Percentiles rank a stretch among this genome's conserved stretches.
These are phyloP conservation scores for Heliconius cydno DNA, from an alignment of 2,888 invertebrate species.

Conservation along the genomic window DNA sequence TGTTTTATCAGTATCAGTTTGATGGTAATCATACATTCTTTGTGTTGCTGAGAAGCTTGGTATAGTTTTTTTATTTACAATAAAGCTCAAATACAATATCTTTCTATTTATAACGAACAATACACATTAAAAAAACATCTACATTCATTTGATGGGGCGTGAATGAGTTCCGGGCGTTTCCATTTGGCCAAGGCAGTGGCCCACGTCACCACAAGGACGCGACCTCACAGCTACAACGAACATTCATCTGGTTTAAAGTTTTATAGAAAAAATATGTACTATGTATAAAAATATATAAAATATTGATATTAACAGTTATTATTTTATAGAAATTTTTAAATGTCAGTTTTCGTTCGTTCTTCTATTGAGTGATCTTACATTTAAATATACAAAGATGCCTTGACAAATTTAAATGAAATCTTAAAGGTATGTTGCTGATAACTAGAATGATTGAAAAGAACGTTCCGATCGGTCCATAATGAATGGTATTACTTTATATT, in stretches of 20 bases:
- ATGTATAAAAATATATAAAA: neutral
- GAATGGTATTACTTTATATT: neutral
- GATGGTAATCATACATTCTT: too few species aligned
- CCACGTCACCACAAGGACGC: slow-evolving; percentile 62
- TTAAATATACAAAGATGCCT: neutral
- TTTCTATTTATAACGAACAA: neutral
- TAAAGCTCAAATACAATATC: neutral
- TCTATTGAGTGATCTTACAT: neutral
- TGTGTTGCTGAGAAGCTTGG: too few species aligned
- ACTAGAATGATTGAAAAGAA: neutral
- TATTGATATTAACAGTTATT: neutral
- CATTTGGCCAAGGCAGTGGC: slow-evolving; percentile 60
- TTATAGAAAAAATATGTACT: neutral
- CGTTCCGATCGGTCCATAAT: neutral
- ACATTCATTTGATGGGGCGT: slow-evolving; percentile 30
- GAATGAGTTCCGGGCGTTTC: slow-evolving; percentile 46
- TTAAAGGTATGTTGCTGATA: neutral
- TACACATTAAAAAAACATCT: slow-evolving; percentile 1
- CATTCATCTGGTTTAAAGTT: slow-evolving; percentile 11
- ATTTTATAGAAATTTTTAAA: neutral
- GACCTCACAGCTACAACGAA: slow-evolving; percentile 28
- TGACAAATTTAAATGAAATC: neutral
- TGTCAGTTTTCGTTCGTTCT: neutral
- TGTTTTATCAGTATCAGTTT: too few species aligned
- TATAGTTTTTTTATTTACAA: too few species aligned